Conservation (phyloP, 2,888 invertebrate species). For the Athrips mouffetella region DNA sequence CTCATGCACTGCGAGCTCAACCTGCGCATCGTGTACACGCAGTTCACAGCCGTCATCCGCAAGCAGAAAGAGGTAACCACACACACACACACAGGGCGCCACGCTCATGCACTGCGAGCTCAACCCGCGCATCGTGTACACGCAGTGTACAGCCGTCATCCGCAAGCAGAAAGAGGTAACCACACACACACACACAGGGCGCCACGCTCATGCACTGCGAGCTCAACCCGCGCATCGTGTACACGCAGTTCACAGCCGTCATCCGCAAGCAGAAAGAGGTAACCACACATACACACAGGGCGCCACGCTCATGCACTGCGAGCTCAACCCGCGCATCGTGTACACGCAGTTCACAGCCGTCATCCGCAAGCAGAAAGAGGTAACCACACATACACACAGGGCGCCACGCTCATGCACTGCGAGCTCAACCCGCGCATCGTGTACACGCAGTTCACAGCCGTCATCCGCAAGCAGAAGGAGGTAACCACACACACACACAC, state of each 20-base stretch:
- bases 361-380: slow-evolving; percentile 93
- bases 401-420: slow-evolving; percentile 98
- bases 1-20: slow-evolving; percentile 99
- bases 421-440: slow-evolving; percentile 94
- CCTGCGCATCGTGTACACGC: no score
- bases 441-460: no score
- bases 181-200: no score
- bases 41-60: slow-evolving; percentile 92
- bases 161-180: slow-evolving; percentile 94
- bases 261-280: slow-evolving; percentile 95
- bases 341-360: slow-evolving; percentile 96
- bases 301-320: slow-evolving; percentile 98
- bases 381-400: no score
- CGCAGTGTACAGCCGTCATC: slow-evolving; percentile 91
- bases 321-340: no score
- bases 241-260: slow-evolving; percentile 92
- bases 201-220: slow-evolving; percentile 99
- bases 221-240: no score
- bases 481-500: no score
- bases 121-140: slow-evolving; percentile 94
- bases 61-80: slow-evolving; percentile 95
- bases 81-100: no score
- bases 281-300: no score
- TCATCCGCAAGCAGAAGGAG: slow-evolving; percentile 94
- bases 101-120: slow-evolving; percentile 99